Evolutionary conservation across 1,140 invertebrate genomes (phyloP), one percentile per base, ranked within the genome.

Genomic region (Camponotus floridanus): DNA sequence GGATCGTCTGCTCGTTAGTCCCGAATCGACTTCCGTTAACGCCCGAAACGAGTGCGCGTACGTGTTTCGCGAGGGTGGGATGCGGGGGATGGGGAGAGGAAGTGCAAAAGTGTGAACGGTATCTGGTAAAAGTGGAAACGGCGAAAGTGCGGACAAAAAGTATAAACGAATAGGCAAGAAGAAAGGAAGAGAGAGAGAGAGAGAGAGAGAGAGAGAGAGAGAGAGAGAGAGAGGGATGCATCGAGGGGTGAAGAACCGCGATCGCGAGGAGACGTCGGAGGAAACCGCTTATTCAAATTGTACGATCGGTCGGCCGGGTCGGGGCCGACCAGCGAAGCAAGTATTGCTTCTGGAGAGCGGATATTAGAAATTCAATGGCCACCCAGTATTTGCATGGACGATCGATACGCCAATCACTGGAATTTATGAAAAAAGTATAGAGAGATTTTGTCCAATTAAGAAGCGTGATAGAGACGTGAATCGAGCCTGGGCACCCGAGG

Each of bases 21-120:
- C 76, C 88, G 88, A 93, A 93, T 93, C 90, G 92, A 92, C 91
- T 92, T 93, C 91, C 90, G 92, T 92, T 93, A 92, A 91, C 88
- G 86, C 81, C 78, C 79, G 78, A 88, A 92, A 91, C 74, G 84
- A 79, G 88, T 62, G 74, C 57, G 64, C 74, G 76, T 76, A 76
- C 70, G 68, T 57, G 76, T 74, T 79, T 65, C 74, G 68, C 79
- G 68, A 45, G 55, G 39, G 18, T 18, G 18, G 57, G 39, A 26
- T 67, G 26, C 48, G 64, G 39, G 39, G 42, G 33, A 88, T 74
- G 68, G 83, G 87, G 71, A 85, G 76, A 87, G 86, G 85, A 90
- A 88, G 86, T 81, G 74, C 21, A 80, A 67, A 68, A 79, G 51
- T 67, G 76, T 65, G 64, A 78, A 84, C 48, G 71, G n/a, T 33